A percentile compares a stretch with the other conserved stretches of the same genome.
These are phyloP conservation scores for Phyllostomus discolor DNA, from an alignment of 2,113 vertebrate species.

Conservation along the genomic window DNA sequence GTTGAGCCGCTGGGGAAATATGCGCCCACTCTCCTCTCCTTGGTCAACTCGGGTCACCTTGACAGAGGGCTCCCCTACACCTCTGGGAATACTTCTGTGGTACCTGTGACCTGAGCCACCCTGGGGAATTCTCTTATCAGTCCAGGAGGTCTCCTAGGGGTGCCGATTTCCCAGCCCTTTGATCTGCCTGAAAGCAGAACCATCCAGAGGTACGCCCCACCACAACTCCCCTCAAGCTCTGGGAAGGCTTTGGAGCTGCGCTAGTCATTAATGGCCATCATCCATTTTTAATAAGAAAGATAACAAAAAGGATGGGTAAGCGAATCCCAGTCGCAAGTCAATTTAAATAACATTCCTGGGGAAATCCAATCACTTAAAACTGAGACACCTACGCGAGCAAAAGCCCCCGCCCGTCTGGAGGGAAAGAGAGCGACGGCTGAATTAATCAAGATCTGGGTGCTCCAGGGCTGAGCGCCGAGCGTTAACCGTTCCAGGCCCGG, in stretches of 20 bases:
- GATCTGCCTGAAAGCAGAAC: constrained; percentile 24
- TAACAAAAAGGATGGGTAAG: constrained; percentile 62
- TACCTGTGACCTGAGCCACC: background rate
- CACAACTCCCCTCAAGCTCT: background rate
- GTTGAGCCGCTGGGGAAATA: background rate
- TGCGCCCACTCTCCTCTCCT: background rate
- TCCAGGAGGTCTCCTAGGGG: background rate
- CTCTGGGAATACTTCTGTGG: background rate
- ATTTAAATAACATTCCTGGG: constrained; percentile 74
- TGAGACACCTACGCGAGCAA: background rate
- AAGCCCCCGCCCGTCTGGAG: constrained; percentile 1
- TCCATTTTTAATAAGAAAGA: constrained; percentile 81
- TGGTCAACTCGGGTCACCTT: background rate
- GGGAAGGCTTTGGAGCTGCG: background rate
- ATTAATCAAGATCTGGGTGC: constrained; percentile 56
- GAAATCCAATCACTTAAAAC: constrained; percentile 72
- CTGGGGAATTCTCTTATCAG: background rate
- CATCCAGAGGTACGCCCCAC: constrained; percentile 30
- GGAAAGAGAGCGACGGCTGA: constrained; percentile 10
- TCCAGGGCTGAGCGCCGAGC: background rate
- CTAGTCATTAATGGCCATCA: constrained; percentile 70
- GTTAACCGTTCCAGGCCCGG: constrained; percentile 52
- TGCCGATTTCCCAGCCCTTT: background rate
- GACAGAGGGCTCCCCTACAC: background rate
- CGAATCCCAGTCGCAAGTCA: constrained; percentile 61